Percentiles rank a stretch among this genome's conserved stretches.
Evolutionary conservation across 2,797 vertebrate genomes (phyloP).

Genomic region (Melopsittacus undulatus): DNA sequence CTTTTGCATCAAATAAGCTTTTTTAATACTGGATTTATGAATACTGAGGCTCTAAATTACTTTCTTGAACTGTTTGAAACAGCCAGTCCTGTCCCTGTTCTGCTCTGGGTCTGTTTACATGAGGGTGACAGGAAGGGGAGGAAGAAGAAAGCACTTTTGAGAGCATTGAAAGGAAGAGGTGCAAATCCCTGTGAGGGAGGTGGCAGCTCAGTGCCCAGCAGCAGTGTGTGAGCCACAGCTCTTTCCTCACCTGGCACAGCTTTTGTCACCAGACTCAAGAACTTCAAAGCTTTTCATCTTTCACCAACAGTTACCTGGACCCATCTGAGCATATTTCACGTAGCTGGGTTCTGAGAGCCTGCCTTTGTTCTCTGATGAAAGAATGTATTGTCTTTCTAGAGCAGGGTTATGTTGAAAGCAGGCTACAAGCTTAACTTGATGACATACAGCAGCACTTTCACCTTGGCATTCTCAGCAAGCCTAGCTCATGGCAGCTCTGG

Average conservation of each 20-base stretch:
- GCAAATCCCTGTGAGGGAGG: fast-evolving
- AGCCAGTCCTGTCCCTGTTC: background rate
- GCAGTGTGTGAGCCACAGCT: fast-evolving
- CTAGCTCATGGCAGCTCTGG: background rate
- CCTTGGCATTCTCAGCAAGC: background rate
- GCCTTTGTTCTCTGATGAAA: background rate
- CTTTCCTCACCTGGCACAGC: background rate
- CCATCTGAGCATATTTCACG: background rate
- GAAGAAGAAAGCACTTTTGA: background rate
- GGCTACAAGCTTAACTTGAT: background rate
- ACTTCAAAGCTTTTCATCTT: background rate
- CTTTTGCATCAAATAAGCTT: background rate
- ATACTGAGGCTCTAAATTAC: background rate
- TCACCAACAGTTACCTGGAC: background rate
- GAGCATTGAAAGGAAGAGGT: background rate
- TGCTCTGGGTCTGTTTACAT: background rate
- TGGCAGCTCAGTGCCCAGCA: background rate
- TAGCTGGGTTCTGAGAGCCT: background rate
- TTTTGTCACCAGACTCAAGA: background rate
- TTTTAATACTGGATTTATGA: background rate
- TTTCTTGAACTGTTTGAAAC: background rate
- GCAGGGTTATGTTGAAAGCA: background rate
- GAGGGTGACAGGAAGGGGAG: background rate
- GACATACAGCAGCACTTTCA: background rate
- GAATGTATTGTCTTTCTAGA: background rate